Base-by-base conservation (phyloP, 2,888 invertebrate genomes). In the Ypsolopha scabrella region DNA sequence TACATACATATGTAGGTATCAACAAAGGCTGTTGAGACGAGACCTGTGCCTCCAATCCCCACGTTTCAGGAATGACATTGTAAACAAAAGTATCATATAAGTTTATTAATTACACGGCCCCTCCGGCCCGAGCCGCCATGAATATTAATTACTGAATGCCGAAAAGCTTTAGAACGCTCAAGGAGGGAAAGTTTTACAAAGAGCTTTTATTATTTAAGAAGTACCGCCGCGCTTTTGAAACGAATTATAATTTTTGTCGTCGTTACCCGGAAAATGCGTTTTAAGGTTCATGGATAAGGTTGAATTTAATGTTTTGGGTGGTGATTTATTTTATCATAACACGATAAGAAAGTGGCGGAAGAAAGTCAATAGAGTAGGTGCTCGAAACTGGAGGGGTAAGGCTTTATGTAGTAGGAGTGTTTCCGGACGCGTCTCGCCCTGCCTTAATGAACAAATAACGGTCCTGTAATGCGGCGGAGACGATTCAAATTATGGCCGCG, bases 1-100 rank as follows among this genome's bases (percentile, higher is more conserved):
- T 11, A 6, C 7, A n/a, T 41, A 14, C 11, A 41, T 13, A 41
- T 13, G 13, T 14, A 13, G 6, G 4, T 6, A 43, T 24, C 24
- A 24, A 6, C 24, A 9, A 43, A 43, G 24, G 24, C 8, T 6
- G 8, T 8, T 13, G 41, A 11, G 7, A 11, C n/a, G 9, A 38
- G 6, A 38, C 38, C 38, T n/a, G 38, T 38, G 38, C 38, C n/a
- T 54, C 52, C 52, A 41, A 38, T 55, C 52, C 55, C 58, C 58
- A 55, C 72, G 69, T 72, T 77, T 76, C 77, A 75, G 70, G 61
- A 79, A 75, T 81, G 82, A 85, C 82, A 85, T 79, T 80, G 80
- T 82, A 83, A 82, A 85, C 85, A 86, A 85, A 86, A 86, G 85
- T 83, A 85, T 83, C 85, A 85, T 85, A 86, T 85, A 86, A 86